Percentiles rank a stretch among this genome's conserved stretches.
Conservation (phyloP, 2,113 vertebrate species). For the Eulemur macaco region DNA sequence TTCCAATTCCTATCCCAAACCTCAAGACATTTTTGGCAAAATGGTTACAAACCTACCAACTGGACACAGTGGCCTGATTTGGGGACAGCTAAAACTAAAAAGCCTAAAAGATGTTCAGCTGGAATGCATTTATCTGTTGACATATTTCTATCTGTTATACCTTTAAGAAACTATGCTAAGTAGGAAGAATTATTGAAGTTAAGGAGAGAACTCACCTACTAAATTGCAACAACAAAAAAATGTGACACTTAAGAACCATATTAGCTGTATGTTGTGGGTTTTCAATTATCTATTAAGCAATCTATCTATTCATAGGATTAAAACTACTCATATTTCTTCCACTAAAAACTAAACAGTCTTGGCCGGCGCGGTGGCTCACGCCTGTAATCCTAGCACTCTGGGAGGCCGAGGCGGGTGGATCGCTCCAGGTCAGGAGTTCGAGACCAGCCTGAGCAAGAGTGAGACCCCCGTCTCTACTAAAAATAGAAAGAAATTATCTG, state of each 20-base stretch:
- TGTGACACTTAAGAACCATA: not conserved
- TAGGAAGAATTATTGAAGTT: not conserved
- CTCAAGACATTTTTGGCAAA: slow-evolving; percentile 44
- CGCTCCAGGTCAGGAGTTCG: too few species aligned
- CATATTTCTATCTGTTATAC: not conserved
- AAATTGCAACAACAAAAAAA: not conserved
- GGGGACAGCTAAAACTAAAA: slow-evolving; percentile 3
- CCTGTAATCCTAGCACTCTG: too few species aligned
- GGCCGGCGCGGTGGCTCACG: too few species aligned
- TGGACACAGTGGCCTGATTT: not conserved
- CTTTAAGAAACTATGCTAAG: slow-evolving; percentile 19
- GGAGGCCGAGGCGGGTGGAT: too few species aligned
- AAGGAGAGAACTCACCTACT: not conserved
- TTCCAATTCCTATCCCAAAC: slow-evolving; percentile 13
- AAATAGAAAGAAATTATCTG: too few species aligned
- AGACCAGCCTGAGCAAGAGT: too few species aligned
- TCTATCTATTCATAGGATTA: not conserved
- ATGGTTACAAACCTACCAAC: slow-evolving; percentile 8
- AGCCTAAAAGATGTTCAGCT: not conserved
- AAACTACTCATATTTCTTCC: not conserved
- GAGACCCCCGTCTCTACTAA: too few species aligned
- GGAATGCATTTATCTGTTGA: not conserved
- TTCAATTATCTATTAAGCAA: not conserved
- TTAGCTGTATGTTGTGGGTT: not conserved
- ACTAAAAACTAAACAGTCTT: slow-evolving; percentile 44